phyloP scores from a whole-genome alignment of 2,888 invertebrate species.

The Corbicula japonica region DNA sequence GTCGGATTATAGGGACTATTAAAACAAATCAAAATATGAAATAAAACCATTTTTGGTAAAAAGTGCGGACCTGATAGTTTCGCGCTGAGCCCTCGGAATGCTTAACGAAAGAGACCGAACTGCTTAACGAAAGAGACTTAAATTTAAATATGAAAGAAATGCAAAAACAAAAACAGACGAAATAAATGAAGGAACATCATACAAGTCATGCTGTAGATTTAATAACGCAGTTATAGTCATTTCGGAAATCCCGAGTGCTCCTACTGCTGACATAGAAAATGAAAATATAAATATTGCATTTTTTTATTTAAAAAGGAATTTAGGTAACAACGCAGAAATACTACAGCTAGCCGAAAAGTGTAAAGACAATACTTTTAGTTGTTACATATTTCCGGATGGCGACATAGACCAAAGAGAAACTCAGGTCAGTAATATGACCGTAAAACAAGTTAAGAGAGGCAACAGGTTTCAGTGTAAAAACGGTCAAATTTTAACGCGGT shows the following conservation, averaged over 20 bases:
- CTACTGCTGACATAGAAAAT: neutral
- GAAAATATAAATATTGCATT: slow-evolving; percentile 1
- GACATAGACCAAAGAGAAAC: neutral
- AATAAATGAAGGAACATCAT: neutral
- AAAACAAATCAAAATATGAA: too few relatives aligned
- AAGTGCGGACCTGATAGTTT: too few relatives aligned
- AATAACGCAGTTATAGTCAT: neutral
- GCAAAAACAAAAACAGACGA: neutral
- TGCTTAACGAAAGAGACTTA: neutral
- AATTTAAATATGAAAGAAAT: neutral
- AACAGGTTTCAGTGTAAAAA: neutral
- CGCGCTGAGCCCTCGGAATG: too few relatives aligned
- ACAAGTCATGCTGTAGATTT: neutral
- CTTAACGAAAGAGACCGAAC: neutral
- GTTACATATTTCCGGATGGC: neutral
- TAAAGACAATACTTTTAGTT: neutral
- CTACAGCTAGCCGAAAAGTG: neutral
- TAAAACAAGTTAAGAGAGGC: neutral
- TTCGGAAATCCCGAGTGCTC: too few relatives aligned
- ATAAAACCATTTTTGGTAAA: too few relatives aligned
- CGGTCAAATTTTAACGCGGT: neutral
- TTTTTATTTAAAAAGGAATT: neutral
- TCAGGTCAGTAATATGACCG: neutral
- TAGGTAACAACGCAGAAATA: neutral
- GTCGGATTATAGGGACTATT: too few relatives aligned